phyloP scores from a whole-genome alignment of 2,888 invertebrate genomes.

The Hermaeophaga mercurialis region DNA sequence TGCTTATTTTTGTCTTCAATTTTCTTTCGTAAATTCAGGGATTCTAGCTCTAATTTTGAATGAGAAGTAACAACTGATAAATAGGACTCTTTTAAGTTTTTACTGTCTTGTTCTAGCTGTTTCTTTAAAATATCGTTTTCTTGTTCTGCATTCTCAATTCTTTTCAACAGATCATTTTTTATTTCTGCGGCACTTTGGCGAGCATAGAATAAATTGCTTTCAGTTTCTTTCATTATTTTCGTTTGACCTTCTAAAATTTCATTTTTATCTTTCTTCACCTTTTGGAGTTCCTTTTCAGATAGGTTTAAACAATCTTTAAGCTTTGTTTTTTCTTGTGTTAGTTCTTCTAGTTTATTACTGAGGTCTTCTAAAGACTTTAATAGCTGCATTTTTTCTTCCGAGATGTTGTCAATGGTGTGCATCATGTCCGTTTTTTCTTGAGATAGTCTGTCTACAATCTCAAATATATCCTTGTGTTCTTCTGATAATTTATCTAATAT shows the following conservation, averaged over 20 bases:
- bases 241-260: conserved; percentile 46
- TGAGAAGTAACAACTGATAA: conserved; percentile 48
- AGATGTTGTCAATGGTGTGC: conserved; percentile 21
- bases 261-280: conserved; percentile 43
- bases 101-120: conserved; percentile 32
- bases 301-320: conserved; percentile 34
- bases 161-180: conserved; percentile 42
- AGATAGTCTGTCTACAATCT: conserved; percentile 34
- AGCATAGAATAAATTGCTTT: conserved; percentile 42
- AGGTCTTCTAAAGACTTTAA: conserved; percentile 20
- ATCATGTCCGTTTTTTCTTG: conserved; percentile 33
- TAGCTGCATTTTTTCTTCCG: conserved; percentile 24
- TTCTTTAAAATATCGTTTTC: conserved; percentile 37
- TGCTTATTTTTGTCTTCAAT: conserved; percentile 47
- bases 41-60: conserved; percentile 51
- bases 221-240: conserved; percentile 47
- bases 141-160: conserved; percentile 39
- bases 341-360: conserved; percentile 19
- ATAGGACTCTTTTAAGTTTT: conserved; percentile 49
- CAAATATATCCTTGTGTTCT: conserved; percentile 34
- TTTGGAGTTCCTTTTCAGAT: conserved; percentile 41
- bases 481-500: conserved; percentile 27
- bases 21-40: conserved; percentile 41
- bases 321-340: conserved; percentile 33
- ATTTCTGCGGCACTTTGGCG: conserved; percentile 44